Evolutionary conservation across 2,113 vertebrate species (phyloP), one percentile per base, ranked within the genome.

Genomic region (Tetrax tetrax): DNA sequence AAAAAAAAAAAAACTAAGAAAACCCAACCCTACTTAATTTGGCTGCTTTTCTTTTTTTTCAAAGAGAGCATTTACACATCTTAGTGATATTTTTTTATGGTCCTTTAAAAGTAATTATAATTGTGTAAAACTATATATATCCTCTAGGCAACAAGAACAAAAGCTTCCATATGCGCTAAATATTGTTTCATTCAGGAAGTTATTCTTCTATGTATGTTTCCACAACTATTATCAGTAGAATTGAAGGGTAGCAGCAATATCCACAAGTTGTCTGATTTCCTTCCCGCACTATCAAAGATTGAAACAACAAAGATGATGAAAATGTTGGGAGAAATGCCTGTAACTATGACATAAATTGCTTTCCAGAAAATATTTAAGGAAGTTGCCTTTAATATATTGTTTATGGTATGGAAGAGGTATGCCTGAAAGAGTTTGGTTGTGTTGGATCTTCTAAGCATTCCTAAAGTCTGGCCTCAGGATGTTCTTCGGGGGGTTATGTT

Each of bases 171-270:
- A 95, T 3, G 82, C 2, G 45, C 91, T 97, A 97, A 97, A 97
- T 97, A 96, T 95, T 97, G 96, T 96, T 98, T 97, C 95, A 97
- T 98, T 98, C 98, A 98, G 98, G 98, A 98, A 98, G 98, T 98
- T 98, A 98, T 98, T 98, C 98, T 98, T 98, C 69, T 97, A 95
- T 97, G 97, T 98, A 98, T 98, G 97, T 98, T 98, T 98, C 98
- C 98, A 98, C 97, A 98, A 97, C 98, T 97, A 97, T 98, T 98
- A 98, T 98, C 98, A 97, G 97, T 85, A 95, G 94, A 97, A 94
- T 53, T 97, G 89, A 89, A 97, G 96, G 95, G 95, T 92, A 95
- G 79, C 96, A 98, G 98, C 95, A 97, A 97, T 98, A 97, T 97
- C 57, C 89, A 96, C 98, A 98, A 98, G 97, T 98, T 98, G 97